Evolutionary conservation across 2,797 vertebrate species (phyloP).

Genomic region (Argyrosomus regius): DNA sequence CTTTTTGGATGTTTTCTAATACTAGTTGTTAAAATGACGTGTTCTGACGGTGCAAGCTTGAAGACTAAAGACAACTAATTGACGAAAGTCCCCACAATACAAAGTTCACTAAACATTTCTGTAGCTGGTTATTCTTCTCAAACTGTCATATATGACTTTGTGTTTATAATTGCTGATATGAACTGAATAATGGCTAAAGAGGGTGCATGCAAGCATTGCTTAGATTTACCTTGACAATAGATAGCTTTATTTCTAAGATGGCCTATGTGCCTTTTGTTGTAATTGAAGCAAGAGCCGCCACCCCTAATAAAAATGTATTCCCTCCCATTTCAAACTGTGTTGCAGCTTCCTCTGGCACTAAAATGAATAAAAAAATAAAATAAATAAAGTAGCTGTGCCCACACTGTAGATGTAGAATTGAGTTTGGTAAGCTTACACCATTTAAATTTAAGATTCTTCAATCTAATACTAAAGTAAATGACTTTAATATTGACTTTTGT

Average conservation of each 20-base stretch:
- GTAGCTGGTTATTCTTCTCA: background rate
- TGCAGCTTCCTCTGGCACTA: background rate
- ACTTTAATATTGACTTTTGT: slow-evolving; percentile 50
- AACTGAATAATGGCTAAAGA: no score
- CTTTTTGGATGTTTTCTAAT: background rate
- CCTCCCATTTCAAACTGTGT: slow-evolving; percentile 14
- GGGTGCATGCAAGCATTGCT: background rate
- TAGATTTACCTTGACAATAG: background rate
- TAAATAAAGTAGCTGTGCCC: background rate
- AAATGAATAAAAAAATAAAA: background rate
- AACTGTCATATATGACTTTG: background rate
- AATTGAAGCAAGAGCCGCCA: background rate
- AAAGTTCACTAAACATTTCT: background rate
- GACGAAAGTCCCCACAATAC: background rate
- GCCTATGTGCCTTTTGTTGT: background rate
- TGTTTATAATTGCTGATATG: background rate
- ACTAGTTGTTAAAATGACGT: background rate
- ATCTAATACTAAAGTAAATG: slow-evolving; percentile 34
- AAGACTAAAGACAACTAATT: background rate
- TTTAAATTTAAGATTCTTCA: slow-evolving; percentile 17
- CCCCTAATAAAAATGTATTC: background rate
- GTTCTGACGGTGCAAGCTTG: background rate
- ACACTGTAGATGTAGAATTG: background rate
- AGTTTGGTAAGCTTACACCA: background rate
- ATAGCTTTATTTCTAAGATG: background rate